These are phyloP conservation scores for Cephus pygmeus DNA, from an alignment of 2,888 invertebrate genomes.

Conservation along the genomic window DNA sequence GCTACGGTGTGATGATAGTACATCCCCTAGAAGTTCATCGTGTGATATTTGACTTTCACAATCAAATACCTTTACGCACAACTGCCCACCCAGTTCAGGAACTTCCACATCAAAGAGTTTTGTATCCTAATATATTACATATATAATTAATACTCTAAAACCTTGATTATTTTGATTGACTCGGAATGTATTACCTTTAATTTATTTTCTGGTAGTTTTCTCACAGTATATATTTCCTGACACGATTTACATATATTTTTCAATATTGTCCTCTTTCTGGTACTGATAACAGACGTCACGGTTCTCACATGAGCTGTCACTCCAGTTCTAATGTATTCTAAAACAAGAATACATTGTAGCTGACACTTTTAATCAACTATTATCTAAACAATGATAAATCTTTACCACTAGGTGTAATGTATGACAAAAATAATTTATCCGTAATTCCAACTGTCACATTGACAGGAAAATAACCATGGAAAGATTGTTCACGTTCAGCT, in stretches of 20 bases:
- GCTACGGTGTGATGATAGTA: conserved; percentile 55
- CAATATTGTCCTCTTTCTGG: conserved; percentile 39
- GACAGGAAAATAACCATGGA: conserved; percentile 75
- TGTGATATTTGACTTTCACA: conserved; percentile 50
- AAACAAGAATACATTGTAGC: conserved; percentile 3
- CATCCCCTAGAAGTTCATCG: conserved; percentile 47
- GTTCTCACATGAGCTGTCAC: conserved; percentile 55
- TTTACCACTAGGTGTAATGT: conserved; percentile 56
- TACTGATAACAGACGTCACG: conserved; percentile 52
- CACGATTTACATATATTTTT: conserved; percentile 47
- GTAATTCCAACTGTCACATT: conserved; percentile 64
- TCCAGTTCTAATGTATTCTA: conserved; percentile 55
- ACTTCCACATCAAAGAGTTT: conserved; percentile 45
- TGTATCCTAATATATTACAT: conserved; percentile 33
- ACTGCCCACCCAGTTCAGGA: conserved; percentile 54
- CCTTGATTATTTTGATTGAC: neutral
- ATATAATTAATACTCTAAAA: neutral
- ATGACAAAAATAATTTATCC: conserved; percentile 55
- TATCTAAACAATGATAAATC: neutral
- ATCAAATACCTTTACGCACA: conserved; percentile 52
- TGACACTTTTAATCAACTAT: neutral
- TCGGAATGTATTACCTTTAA: conserved; percentile 27
- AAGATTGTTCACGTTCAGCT: conserved; percentile 75
- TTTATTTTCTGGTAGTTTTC: conserved; percentile 39
- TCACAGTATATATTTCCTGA: conserved; percentile 44